Percentiles rank a stretch among this genome's conserved stretches.
Evolutionary conservation across 2,888 invertebrate genomes (phyloP).

Genomic region (Leptinotarsa peninsularis): DNA sequence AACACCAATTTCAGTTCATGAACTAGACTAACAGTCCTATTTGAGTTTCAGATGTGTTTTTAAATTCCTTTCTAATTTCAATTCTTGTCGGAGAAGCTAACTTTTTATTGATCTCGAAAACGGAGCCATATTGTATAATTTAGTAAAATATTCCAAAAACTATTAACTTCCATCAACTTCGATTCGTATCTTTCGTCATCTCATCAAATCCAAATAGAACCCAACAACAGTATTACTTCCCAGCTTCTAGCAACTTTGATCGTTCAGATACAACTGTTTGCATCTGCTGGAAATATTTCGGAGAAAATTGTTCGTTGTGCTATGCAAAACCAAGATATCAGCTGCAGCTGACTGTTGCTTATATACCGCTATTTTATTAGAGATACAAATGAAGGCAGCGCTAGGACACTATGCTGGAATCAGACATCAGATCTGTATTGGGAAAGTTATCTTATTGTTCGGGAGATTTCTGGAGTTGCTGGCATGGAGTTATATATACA

Average conservation of each 20-base stretch:
- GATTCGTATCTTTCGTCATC: background rate
- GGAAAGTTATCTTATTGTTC: slow-evolving; percentile 4
- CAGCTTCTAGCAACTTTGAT: slow-evolving; percentile 26
- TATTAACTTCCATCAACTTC: background rate
- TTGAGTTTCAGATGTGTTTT: too few relatives aligned
- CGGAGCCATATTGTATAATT: too few relatives aligned
- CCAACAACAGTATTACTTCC: background rate
- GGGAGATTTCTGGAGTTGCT: background rate
- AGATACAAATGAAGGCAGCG: slow-evolving; percentile 4
- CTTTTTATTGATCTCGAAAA: background rate
- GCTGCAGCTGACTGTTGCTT: slow-evolving; percentile 14
- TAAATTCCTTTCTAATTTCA: too few relatives aligned
- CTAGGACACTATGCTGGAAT: background rate
- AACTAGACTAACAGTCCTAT: too few relatives aligned
- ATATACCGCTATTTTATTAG: slow-evolving; percentile 7
- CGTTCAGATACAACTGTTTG: slow-evolving; percentile 37
- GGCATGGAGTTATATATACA: background rate
- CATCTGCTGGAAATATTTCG: slow-evolving; percentile 32
- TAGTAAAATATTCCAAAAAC: background rate
- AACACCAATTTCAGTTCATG: too few relatives aligned
- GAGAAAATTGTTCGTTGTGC: slow-evolving; percentile 28
- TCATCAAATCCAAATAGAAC: slow-evolving; percentile 25
- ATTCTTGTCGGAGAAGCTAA: background rate
- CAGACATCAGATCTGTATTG: slow-evolving; percentile 8
- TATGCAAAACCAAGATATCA: slow-evolving; percentile 16